phyloP scores from a whole-genome alignment of 2,888 invertebrate genomes.

The Spatulosminthurus flaviceps region DNA sequence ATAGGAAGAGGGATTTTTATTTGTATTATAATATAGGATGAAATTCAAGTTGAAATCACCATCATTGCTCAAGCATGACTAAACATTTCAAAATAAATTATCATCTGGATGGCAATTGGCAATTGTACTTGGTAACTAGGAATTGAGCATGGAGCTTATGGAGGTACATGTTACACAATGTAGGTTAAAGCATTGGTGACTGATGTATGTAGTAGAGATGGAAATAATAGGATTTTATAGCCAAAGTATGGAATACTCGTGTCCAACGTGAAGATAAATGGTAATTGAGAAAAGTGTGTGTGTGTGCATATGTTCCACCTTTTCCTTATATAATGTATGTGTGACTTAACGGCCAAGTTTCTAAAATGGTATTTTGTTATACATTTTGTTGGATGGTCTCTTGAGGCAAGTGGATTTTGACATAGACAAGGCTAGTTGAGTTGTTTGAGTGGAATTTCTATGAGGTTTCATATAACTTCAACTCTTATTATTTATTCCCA shows the following conservation, averaged over 20 bases:
- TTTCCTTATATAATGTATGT: neutral
- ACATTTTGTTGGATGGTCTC: neutral
- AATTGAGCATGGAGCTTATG: neutral
- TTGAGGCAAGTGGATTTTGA: neutral
- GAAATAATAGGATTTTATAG: no score
- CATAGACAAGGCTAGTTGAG: no score
- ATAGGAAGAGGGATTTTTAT: neutral
- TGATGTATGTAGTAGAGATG: no score
- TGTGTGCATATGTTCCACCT: no score
- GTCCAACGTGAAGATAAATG: slow-evolving; percentile 25
- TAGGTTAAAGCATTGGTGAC: no score
- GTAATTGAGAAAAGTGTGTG: slow-evolving; percentile 18
- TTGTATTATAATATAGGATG: no score
- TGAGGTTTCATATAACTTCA: no score
- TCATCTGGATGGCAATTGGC: slow-evolving; percentile 30
- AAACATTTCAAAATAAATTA: slow-evolving; percentile 36
- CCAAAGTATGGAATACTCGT: neutral
- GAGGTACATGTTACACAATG: no score
- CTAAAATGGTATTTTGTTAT: neutral
- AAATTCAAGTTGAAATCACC: neutral
- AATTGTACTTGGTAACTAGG: slow-evolving; percentile 21
- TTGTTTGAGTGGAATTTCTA: neutral
- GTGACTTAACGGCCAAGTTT: slow-evolving; percentile 5
- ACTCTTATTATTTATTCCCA: no score
- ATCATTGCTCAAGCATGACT: slow-evolving; percentile 29